phyloP scores from a whole-genome alignment of 2,113 vertebrate genomes.

The Petroica traversi region DNA sequence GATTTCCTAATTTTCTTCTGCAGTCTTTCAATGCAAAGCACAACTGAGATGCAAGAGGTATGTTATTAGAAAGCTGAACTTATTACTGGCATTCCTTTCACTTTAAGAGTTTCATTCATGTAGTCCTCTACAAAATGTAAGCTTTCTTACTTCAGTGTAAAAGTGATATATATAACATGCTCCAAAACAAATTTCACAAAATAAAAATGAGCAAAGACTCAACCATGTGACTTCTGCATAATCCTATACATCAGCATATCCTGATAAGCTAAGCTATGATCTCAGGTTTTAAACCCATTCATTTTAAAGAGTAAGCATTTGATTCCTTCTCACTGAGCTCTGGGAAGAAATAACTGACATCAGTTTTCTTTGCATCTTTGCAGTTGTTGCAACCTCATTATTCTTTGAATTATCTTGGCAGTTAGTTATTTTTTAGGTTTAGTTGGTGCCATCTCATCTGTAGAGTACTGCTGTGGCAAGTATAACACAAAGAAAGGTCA shows the following conservation, averaged over 20 bases:
- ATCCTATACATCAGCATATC: background rate
- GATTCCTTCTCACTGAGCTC: background rate
- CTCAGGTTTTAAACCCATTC: conserved; percentile 31
- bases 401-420: conserved; percentile 68
- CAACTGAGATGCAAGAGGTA: background rate
- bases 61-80: background rate
- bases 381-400: conserved; percentile 63
- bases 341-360: conserved; percentile 51
- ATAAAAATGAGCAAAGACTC: background rate
- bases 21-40: background rate
- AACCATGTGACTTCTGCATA: background rate
- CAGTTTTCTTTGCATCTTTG: conserved; percentile 36
- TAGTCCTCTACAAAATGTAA: background rate
- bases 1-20: background rate
- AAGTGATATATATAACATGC: background rate
- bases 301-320: conserved; percentile 46
- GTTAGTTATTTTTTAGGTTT: conserved; percentile 33
- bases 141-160: background rate
- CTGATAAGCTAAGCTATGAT: conserved; percentile 14
- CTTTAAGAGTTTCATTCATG: background rate
- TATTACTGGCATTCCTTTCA: background rate
- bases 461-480: conserved; percentile 8
- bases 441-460: conserved; percentile 70
- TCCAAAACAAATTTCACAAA: background rate
- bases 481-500: conserved; percentile 44